Base-by-base conservation (phyloP, 2,797 vertebrate genomes). In the Tolypeutes matacus region DNA sequence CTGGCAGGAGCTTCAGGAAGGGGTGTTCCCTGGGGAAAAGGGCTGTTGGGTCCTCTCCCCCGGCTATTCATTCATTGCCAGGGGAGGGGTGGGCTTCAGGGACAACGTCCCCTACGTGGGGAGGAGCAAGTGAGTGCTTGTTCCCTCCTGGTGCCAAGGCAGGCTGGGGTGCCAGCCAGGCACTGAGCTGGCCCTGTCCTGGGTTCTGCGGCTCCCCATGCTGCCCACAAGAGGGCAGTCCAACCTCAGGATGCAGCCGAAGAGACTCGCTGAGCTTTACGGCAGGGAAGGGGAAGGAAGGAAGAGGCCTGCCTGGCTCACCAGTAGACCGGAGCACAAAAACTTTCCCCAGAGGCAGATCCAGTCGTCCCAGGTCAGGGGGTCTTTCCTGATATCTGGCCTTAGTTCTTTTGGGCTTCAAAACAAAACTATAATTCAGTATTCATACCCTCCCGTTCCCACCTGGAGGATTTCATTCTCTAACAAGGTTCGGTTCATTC, bases 221-320 rank as follows among this genome's bases (percentile, higher is more conserved):
- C 56, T n/a, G 0, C 69, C 98, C 98, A 94, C 98, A 96, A 98
- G 98, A 96, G 98, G 98, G 96, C 98, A 98, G 97, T 64, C 76
- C 67, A 96, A 72, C 96, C 95, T 92, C 88, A 92, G 90, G 46
- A 6, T 49, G 89, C 80, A 15, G 42, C 34, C 51, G 53, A 73
- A 70, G 29, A 21, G 17, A 4, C 17, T 0, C 1, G 14, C 60
- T 46, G 64, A 3, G 12, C 17, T 2, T 2, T 10, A 8, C 15
- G 7, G 7, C n/a, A n/a, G 21, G 21, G 49, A 3, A 13, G 20
- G 8, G 14, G 31, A 4, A 5, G 15, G 39, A 27, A 8, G 34
- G 46, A 64, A 62, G 69, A 39, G 34, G 3, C 10, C 2, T 14
- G 60, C 58, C 23, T 34, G 21, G 23, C 62, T 60, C 14, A 29